Evolutionary conservation across 2,113 vertebrate genomes (phyloP).

Genomic region (Apteryx owenii): DNA sequence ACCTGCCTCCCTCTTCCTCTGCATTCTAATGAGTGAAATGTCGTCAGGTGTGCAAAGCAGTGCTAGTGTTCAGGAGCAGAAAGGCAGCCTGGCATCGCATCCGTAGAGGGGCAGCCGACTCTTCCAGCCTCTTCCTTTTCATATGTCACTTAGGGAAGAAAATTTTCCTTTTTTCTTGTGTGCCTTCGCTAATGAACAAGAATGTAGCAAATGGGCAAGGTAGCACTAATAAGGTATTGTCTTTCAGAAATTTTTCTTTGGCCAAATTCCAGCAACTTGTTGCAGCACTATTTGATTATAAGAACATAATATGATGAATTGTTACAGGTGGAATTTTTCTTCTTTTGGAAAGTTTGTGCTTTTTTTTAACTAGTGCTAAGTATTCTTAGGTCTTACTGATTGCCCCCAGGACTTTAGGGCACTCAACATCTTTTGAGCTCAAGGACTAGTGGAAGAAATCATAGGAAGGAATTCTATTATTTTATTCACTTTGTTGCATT

Average conservation of each 20-base stretch:
- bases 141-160: background rate
- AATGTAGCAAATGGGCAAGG: background rate
- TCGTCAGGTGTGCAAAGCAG: background rate
- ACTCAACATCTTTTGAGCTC: background rate
- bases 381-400: background rate
- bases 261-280: background rate
- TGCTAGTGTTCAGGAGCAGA: background rate
- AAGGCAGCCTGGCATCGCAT: background rate
- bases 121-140: background rate
- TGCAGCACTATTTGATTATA: background rate
- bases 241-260: background rate
- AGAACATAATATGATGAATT: background rate
- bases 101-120: background rate
- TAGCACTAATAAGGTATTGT: background rate
- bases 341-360: background rate
- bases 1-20: background rate
- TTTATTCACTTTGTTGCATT: background rate
- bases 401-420: background rate
- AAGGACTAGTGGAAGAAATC: background rate
- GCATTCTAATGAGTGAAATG: background rate
- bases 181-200: background rate
- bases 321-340: background rate
- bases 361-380: background rate
- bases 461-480: background rate
- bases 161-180: fast-evolving